These are phyloP conservation scores for Coluber constrictor DNA, from an alignment of 2,797 vertebrate genomes.

Conservation along the genomic window DNA sequence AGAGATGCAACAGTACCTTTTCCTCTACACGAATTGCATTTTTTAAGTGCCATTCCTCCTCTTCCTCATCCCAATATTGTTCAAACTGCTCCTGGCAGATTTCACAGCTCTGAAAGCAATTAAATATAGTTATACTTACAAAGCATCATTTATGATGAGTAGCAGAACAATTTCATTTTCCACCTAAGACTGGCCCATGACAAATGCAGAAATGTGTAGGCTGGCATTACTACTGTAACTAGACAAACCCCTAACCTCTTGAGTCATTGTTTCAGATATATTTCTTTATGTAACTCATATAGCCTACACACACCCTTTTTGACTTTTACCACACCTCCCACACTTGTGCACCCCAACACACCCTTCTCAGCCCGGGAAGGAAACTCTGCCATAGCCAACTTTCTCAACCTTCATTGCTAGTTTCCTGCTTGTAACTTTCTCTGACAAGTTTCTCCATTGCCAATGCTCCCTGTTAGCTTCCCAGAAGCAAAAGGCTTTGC, in stretches of 20 bases:
- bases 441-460: background rate
- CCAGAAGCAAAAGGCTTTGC: background rate
- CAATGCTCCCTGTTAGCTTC: background rate
- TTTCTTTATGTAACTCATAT: background rate
- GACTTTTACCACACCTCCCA: background rate
- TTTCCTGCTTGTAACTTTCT: background rate
- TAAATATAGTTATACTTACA: background rate
- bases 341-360: background rate
- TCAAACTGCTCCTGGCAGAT: slow-evolving; percentile 98
- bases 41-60: slow-evolving; percentile 98
- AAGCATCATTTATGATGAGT: background rate
- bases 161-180: background rate
- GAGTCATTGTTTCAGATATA: background rate
- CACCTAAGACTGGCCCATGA: background rate
- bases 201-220: background rate
- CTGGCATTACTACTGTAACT: background rate
- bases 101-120: slow-evolving; percentile 83
- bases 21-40: slow-evolving; percentile 91
- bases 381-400: background rate
- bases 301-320: background rate
- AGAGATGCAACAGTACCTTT: slow-evolving; percentile 75
- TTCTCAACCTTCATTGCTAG: background rate
- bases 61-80: slow-evolving; percentile 98
- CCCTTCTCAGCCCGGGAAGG: background rate
- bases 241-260: background rate